Evolutionary conservation across 2,797 vertebrate genomes (phyloP).

Genomic region (Pitangus sulphuratus): DNA sequence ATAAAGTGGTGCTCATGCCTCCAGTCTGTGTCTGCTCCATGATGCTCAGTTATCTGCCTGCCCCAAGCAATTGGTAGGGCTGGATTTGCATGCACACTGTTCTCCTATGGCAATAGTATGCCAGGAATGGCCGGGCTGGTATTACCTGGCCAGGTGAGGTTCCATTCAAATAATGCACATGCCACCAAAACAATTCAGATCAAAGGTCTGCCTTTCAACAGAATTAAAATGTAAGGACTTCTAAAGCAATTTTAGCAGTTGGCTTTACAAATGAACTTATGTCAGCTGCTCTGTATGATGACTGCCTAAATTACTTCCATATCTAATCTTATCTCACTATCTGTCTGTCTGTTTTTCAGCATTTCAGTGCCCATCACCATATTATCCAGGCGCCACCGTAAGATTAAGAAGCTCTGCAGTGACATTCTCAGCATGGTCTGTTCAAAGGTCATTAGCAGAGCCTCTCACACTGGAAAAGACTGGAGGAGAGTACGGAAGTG

Average conservation of each 20-base stretch:
- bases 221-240: constrained; percentile 56
- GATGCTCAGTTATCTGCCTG: constrained; percentile 57
- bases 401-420: constrained; percentile 56
- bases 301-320: constrained; percentile 46
- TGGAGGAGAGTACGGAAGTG: fast-evolving
- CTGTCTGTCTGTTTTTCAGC: constrained; percentile 68
- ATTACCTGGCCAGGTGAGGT: constrained; percentile 53
- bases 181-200: constrained; percentile 63
- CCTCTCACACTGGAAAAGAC: background rate
- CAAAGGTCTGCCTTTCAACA: constrained; percentile 58
- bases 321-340: constrained; percentile 64
- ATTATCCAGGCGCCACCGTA: constrained; percentile 55
- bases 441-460: constrained; percentile 36
- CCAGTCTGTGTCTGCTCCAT: constrained; percentile 1
- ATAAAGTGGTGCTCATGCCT: constrained; percentile 31
- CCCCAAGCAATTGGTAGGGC: constrained; percentile 14
- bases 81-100: constrained; percentile 56
- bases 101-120: constrained; percentile 33
- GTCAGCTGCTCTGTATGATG: constrained; percentile 62
- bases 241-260: constrained; percentile 55
- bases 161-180: constrained; percentile 59
- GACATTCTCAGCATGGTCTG: constrained; percentile 24
- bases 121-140: constrained; percentile 45
- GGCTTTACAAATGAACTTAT: constrained; percentile 65
- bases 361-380: constrained; percentile 56